Conservation (phyloP, 2,888 invertebrate species). For the Deilephila elpenor region DNA sequence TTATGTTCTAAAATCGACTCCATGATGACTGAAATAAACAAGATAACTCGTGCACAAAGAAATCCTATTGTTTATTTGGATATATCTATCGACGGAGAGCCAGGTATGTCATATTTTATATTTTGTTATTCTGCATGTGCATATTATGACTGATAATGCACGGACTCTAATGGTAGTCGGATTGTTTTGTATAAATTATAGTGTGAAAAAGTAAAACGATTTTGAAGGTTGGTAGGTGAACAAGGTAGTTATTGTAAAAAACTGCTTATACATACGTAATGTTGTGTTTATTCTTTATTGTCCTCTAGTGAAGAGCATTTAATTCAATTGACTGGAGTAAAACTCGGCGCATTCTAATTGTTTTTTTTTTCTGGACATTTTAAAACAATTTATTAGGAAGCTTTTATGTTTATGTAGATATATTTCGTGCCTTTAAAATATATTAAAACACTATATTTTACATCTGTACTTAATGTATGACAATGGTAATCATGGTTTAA, state of each 20-base stretch:
- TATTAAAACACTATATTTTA: too few species aligned
- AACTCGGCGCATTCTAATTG: too few species aligned
- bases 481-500: too few species aligned
- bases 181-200: neutral
- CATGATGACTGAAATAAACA: constrained; percentile 55
- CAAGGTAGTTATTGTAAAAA: neutral
- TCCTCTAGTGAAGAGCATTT: neutral
- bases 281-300: neutral
- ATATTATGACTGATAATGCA: neutral
- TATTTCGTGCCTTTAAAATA: too few species aligned
- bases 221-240: constrained; percentile 20
- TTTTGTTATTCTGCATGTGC: neutral
- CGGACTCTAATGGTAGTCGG: neutral
- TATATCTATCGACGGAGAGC: constrained; percentile 87
- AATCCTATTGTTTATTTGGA: constrained; percentile 90
- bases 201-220: neutral
- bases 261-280: neutral
- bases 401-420: too few species aligned
- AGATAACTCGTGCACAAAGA: constrained; percentile 56
- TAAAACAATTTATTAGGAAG: too few species aligned
- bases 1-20: constrained; percentile 29
- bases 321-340: too few species aligned
- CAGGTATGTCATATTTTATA: constrained; percentile 75
- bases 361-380: too few species aligned
- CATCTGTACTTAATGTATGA: too few species aligned